phyloP scores from a whole-genome alignment of 2,888 invertebrate genomes.

The Parnassius apollo region DNA sequence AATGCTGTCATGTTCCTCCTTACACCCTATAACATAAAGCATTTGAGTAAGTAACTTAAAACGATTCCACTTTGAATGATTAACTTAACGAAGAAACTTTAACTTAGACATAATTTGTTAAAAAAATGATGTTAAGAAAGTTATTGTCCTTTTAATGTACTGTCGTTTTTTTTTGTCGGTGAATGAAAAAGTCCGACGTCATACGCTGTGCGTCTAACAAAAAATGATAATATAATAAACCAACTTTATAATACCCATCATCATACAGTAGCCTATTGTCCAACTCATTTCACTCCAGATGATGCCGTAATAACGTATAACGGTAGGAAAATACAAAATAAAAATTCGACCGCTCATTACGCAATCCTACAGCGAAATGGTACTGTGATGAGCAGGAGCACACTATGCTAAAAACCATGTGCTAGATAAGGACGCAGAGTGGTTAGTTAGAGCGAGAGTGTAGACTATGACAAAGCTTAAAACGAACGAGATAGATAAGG shows the following conservation, averaged over 20 bases:
- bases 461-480: conserved; percentile 55
- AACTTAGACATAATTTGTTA: too few relatives aligned
- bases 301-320: conserved; percentile 66
- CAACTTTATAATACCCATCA: conserved; percentile 49
- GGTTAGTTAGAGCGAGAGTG: conserved; percentile 51
- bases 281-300: conserved; percentile 48
- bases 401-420: conserved; percentile 36
- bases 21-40: too few relatives aligned
- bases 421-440: conserved; percentile 49
- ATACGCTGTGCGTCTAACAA: conserved; percentile 27
- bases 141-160: not conserved
- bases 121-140: not conserved
- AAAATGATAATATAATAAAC: conserved; percentile 27
- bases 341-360: conserved; percentile 71
- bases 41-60: too few relatives aligned
- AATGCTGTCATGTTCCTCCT: too few relatives aligned
- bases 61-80: too few relatives aligned
- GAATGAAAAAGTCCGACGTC: conserved; percentile 5
- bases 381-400: conserved; percentile 51
- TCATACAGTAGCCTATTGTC: conserved; percentile 64
- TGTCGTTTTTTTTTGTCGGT: not conserved
- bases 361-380: conserved; percentile 59
- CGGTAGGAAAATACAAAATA: conserved; percentile 64
- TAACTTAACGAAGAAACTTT: too few relatives aligned
- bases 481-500: conserved; percentile 69